phyloP scores from a whole-genome alignment of 2,797 vertebrate genomes.

The Sebastiscus tertius region DNA sequence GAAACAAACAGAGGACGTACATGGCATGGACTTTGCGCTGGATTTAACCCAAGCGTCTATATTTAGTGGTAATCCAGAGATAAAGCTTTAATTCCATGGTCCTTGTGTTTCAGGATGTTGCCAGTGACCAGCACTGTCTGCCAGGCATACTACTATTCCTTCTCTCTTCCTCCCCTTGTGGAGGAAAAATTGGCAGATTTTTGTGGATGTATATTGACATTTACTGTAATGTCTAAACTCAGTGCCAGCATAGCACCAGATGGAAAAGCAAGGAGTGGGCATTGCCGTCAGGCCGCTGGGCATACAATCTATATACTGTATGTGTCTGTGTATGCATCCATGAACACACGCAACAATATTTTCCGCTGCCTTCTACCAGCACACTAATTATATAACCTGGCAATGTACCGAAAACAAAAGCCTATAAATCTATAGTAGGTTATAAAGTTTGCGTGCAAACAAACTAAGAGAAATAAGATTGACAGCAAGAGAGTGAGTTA shows the following conservation, averaged over 20 bases:
- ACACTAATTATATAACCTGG: slow-evolving; percentile 11
- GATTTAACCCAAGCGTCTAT: slow-evolving; percentile 82
- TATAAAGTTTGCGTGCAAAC: background rate
- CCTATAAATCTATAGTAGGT: background rate
- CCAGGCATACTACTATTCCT: slow-evolving; percentile 25
- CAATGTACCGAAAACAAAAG: background rate
- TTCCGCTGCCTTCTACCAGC: background rate
- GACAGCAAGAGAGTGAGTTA: background rate
- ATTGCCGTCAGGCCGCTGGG: slow-evolving; percentile 15
- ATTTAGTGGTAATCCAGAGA: slow-evolving; percentile 85
- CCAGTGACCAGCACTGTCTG: slow-evolving; percentile 45
- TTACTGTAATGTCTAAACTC: slow-evolving; percentile 4
- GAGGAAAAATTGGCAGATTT: background rate
- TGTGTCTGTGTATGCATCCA: slow-evolving; percentile 36
- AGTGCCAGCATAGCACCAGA: slow-evolving; percentile 9
- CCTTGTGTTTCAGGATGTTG: slow-evolving; percentile 71
- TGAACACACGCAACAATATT: slow-evolving; percentile 24
- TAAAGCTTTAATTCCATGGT: slow-evolving; percentile 80
- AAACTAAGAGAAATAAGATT: background rate
- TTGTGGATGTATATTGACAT: slow-evolving; percentile 16
- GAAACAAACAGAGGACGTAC: slow-evolving; percentile 70
- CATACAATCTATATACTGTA: slow-evolving; percentile 13
- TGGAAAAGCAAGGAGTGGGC: slow-evolving; percentile 32
- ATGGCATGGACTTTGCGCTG: slow-evolving; percentile 77
- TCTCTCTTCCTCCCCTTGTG: background rate